Conservation (phyloP, 2,113 vertebrate species). For the Istiophorus platypterus region DNA sequence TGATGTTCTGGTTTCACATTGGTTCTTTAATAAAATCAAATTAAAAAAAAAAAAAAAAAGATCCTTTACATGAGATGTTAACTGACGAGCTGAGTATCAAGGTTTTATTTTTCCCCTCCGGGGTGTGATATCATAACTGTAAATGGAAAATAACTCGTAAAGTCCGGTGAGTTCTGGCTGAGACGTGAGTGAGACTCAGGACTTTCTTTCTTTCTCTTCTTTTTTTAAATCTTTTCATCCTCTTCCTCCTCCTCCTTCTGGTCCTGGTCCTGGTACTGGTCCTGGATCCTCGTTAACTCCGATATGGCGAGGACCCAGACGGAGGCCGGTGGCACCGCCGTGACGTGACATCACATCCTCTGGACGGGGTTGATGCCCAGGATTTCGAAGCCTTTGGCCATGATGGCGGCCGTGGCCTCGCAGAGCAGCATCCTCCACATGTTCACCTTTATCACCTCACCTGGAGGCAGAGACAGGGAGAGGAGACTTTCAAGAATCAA, state of each 20-base stretch:
- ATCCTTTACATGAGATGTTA: background rate
- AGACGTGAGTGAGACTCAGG: background rate
- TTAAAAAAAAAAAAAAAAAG: no score
- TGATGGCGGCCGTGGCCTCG: slow-evolving; percentile 91
- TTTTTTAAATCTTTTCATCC: background rate
- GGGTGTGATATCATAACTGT: background rate
- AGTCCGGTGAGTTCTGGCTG: slow-evolving; percentile 13
- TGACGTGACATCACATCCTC: slow-evolving; percentile 88
- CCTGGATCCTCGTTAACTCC: no score
- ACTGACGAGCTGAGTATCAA: background rate
- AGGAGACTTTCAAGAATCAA: background rate
- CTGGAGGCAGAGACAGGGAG: slow-evolving; percentile 73
- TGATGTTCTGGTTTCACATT: background rate
- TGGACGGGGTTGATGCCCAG: slow-evolving; percentile 94
- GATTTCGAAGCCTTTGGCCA: slow-evolving; percentile 96
- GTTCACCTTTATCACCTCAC: slow-evolving; percentile 94
- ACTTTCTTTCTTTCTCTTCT: no score
- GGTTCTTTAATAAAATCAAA: slow-evolving; percentile 48
- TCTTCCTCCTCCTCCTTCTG: background rate
- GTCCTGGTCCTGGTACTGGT: no score
- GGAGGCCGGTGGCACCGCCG: background rate
- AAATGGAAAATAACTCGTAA: background rate
- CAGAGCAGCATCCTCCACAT: slow-evolving; percentile 96
- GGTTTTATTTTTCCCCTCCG: background rate
- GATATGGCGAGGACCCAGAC: background rate